Conservation (phyloP, 2,888 invertebrate genomes). For the Dioctria linearis region DNA sequence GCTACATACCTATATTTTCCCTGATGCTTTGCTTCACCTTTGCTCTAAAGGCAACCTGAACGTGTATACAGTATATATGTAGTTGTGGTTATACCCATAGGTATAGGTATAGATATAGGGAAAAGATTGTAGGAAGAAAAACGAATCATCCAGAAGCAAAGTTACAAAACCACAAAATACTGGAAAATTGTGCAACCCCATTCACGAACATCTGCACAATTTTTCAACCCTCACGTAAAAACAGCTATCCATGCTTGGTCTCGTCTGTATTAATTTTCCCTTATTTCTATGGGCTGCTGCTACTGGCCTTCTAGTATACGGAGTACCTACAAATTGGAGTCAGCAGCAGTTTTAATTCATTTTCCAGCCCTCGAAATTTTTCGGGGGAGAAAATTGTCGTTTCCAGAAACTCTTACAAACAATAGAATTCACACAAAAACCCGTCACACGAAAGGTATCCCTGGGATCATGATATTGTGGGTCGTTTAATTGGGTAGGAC, state of each 20-base stretch:
- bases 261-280: slow-evolving; percentile 16
- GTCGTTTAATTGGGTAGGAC: slow-evolving; percentile 38
- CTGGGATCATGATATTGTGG: slow-evolving; percentile 2
- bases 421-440: slow-evolving; percentile 2
- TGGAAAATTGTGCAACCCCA: not conserved
- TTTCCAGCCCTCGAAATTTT: slow-evolving; percentile 9
- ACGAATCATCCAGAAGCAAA: not conserved
- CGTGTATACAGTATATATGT: not conserved
- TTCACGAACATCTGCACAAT: not conserved
- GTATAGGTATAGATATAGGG: no score
- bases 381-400: slow-evolving; percentile 15
- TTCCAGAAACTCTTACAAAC: slow-evolving; percentile 14
- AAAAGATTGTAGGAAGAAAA: no score
- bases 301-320: no score
- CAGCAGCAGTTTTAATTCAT: slow-evolving; percentile 14
- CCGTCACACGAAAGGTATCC: slow-evolving; percentile 8
- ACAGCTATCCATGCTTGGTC: not conserved
- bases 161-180: not conserved
- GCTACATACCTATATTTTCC: not conserved
- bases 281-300: not conserved
- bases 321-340: slow-evolving; percentile 1
- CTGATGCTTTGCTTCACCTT: not conserved
- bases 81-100: no score
- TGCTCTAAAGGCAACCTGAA: not conserved
- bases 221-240: not conserved